Evolutionary conservation across 2,113 vertebrate species (phyloP).

Genomic region (Ardeotis arabs): DNA sequence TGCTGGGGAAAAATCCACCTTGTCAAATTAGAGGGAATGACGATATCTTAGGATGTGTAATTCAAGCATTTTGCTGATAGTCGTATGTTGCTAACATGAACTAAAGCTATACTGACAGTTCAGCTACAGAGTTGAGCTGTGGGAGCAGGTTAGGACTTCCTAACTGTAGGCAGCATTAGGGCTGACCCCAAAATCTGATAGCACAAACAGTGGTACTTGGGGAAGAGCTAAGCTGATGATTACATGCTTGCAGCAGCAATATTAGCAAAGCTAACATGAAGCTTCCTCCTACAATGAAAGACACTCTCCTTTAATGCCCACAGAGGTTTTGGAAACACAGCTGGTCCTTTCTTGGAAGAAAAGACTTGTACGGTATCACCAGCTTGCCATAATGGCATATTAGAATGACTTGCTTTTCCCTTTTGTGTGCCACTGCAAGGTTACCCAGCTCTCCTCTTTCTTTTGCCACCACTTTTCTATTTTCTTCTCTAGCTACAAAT

Average conservation of each 20-base stretch:
- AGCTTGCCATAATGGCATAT: background rate
- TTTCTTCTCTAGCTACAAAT: background rate
- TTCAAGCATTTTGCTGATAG: background rate
- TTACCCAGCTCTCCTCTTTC: background rate
- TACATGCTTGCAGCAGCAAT: background rate
- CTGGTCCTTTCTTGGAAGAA: background rate
- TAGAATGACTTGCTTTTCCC: background rate
- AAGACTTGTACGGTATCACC: background rate
- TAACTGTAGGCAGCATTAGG: background rate
- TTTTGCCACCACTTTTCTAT: background rate
- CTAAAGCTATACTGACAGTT: background rate
- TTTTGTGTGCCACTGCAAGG: background rate
- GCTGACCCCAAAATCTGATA: background rate
- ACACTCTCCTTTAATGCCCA: background rate
- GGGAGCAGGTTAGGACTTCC: background rate
- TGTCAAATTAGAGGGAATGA: background rate
- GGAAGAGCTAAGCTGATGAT: background rate
- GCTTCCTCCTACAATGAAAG: background rate
- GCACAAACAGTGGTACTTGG: background rate
- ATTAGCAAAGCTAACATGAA: background rate
- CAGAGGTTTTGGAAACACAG: background rate
- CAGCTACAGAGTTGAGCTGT: background rate
- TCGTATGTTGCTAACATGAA: background rate
- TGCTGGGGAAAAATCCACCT: background rate
- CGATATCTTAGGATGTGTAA: background rate